Evolutionary conservation across 1,140 invertebrate species (phyloP), one percentile per base, ranked within the genome.

Genomic region (Acyrthosiphon pisum): DNA sequence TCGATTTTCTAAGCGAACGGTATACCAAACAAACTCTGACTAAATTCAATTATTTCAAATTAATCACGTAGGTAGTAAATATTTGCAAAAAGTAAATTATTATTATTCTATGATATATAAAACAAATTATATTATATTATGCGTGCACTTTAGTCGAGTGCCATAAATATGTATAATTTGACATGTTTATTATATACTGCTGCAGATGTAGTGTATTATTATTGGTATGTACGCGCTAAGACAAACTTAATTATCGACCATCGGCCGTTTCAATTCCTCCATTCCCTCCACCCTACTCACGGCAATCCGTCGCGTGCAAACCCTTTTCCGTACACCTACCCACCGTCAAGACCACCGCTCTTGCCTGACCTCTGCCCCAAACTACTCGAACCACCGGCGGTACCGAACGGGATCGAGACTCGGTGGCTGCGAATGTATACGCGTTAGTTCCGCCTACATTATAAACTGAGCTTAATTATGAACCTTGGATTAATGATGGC

Each of bases 401-500:
- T 20, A 26, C 11, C 18, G 60, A 76, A 76, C 60, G n/a, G 30
- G 60, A 35, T 22, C 30, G 46, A n/a, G n/a, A 50, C 48, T 37
- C 87, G 35, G n/a, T 48, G n/a, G 22, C 30, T 89, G 48, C 50
- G 37, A 50, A 86, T 41, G 41, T 30, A 87, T 44, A 46, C 9
- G 89, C 89, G 56, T 76, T 50, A 90, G 91, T 93, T 93, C 76
- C 50, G 81, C 46, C 76, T 83, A 92, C 90, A 44, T 86, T 86
- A 84, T 56, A 50, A 84, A 93, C 91, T 22, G 76, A 83, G 91
- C 48, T 93, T 93, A 93, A 93, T 93, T 93, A 76, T 76, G 86
- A 93, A 86, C 76, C 35, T 93, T 56, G 81, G 91, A 93, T 93
- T 93, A 86, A 84, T 56, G 81, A 93, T 41, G 91, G 91, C 81